Evolutionary conservation across 2,113 vertebrate species (phyloP).

Genomic region (Amazona vittata): DNA sequence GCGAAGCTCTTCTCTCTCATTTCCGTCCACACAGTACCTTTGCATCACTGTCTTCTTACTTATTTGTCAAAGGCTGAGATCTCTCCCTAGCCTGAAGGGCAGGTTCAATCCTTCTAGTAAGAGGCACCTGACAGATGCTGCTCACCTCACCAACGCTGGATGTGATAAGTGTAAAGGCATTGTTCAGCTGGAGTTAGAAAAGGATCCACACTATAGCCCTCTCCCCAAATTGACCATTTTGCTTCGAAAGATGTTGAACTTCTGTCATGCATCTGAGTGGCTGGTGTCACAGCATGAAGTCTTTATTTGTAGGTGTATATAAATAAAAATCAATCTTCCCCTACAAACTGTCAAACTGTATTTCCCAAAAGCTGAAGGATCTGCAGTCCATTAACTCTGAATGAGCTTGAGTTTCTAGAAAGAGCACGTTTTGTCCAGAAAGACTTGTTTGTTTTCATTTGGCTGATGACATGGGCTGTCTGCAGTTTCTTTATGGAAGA

Average conservation of each 20-base stretch:
- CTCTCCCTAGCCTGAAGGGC: background rate
- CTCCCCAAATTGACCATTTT: background rate
- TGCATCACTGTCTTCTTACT: background rate
- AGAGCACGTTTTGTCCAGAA: background rate
- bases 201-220: background rate
- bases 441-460: slow-evolving; percentile 1
- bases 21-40: background rate
- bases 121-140: background rate
- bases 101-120: background rate
- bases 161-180: background rate
- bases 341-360: background rate
- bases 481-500: background rate
- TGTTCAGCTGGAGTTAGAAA: background rate
- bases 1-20: background rate
- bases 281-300: background rate
- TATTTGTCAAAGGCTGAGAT: background rate
- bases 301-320: background rate
- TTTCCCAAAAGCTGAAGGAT: background rate
- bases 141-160: background rate
- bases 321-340: background rate
- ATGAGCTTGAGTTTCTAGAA: background rate
- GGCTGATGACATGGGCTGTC: background rate
- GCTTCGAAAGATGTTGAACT: background rate
- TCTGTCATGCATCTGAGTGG: background rate
- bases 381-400: background rate